Evolutionary conservation across 2,888 invertebrate species (phyloP), one percentile per base, ranked within the genome.

Genomic region (Oscheius sp.): DNA sequence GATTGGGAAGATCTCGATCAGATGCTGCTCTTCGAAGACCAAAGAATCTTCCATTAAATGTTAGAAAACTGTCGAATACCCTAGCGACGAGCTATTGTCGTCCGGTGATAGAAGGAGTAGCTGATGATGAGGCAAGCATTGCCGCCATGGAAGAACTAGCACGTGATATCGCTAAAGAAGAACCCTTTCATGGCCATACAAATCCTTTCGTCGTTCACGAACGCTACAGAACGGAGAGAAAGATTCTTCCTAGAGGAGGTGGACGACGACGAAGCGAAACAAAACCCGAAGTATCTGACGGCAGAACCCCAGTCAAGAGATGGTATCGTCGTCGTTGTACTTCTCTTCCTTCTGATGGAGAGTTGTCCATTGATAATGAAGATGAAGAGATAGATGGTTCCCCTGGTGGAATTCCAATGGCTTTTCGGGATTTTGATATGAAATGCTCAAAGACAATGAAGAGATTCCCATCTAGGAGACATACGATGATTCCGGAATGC

Each of bases 1-100:
- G 80, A 3, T 64, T 81, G 32, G 81, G 75, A 9, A 68, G 81
- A 32, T 77, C 78, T 8, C 75, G 77, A 17, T 80, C 80, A 4
- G 81, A 81, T 51, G 81, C 81, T 1, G 80, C 79, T 5, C 57
- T 76, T 0, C 71, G 69, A 20, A 38, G 67, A 24, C 73, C 72
- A 17, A 61, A 62, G 38, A 32, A 51, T 38, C 24, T 69, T 12
- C 45, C 62, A 9, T 30, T 62, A 5, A 56, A 65, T 17, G 49
- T 30, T 1, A 20, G 70, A 36, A 70, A 73, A 44, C 44, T 69
- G 6, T 72, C 72, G 20, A 69, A 54, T 28, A 68, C 36, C 28
- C 17, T 59, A 28, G 59, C 44, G 28, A 59, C 59, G 28, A 59
- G 33, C 38, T 41, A 32, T 49, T 44, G 51, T 38, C 54, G 57